phyloP scores from a whole-genome alignment of 1,140 invertebrate genomes.

The Drosophila elegans region DNA sequence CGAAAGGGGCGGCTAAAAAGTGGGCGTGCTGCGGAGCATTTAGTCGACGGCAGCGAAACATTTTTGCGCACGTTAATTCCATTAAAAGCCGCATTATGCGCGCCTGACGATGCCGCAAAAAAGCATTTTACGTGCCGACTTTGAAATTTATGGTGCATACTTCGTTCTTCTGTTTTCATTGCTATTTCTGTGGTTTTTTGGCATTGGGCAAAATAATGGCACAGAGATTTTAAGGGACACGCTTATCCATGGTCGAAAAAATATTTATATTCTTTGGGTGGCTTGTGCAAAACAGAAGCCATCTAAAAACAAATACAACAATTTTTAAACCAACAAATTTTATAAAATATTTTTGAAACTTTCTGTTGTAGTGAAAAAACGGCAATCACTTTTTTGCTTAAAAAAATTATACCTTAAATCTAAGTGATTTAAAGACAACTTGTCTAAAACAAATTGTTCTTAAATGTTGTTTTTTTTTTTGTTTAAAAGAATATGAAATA shows the following conservation, averaged over 20 bases:
- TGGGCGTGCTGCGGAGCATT: slow-evolving; percentile 10
- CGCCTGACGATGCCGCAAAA: slow-evolving; percentile 26
- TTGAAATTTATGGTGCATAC: slow-evolving; percentile 51
- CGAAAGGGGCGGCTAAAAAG: background rate
- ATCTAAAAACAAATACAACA: background rate
- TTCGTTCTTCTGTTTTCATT: background rate
- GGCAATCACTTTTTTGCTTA: too few species aligned
- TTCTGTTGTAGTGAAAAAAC: too few species aligned
- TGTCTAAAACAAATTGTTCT: too few species aligned
- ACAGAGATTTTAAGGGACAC: background rate
- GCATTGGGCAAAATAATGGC: background rate
- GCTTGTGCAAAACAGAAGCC: background rate
- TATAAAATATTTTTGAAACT: background rate
- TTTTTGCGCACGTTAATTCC: slow-evolving; percentile 67
- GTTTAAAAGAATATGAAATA: too few species aligned
- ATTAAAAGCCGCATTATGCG: slow-evolving; percentile 65
- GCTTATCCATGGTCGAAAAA: background rate
- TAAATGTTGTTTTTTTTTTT: too few species aligned
- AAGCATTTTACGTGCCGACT: slow-evolving; percentile 46
- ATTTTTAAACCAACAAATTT: background rate
- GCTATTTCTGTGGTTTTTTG: slow-evolving; percentile 4
- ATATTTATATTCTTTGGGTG: background rate
- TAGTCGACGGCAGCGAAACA: slow-evolving; percentile 38
- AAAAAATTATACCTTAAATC: too few species aligned
- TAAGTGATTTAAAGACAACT: too few species aligned